Percentiles rank a stretch among this genome's conserved stretches.
Conservation (phyloP, 2,113 vertebrate genomes). For the Nerophis ophidion region DNA sequence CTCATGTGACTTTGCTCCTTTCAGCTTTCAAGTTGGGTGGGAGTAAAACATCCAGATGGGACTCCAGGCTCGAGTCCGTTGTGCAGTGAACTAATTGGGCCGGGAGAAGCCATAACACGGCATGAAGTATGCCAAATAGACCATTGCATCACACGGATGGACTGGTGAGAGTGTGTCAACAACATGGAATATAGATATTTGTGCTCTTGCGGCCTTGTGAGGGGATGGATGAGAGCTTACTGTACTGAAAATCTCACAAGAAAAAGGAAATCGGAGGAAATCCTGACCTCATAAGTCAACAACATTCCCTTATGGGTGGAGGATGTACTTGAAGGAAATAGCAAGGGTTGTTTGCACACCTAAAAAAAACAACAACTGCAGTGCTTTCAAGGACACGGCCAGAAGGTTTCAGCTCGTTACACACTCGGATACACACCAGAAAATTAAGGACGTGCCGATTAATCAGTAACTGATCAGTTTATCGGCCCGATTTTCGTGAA, state of each 20-base stretch:
- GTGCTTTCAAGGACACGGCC: no score
- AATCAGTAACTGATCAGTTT: no score
- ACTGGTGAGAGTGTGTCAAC: conserved; percentile 21
- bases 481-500: no score
- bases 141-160: conserved; percentile 19
- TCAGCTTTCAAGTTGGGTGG: conserved; percentile 47
- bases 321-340: not conserved
- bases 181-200: conserved; percentile 31
- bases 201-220: conserved; percentile 38
- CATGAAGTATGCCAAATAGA: conserved; percentile 56
- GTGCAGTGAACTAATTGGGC: conserved; percentile 32
- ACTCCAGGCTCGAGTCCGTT: conserved; percentile 19
- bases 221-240: conserved; percentile 27
- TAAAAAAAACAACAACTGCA: not conserved
- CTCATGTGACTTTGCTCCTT: conserved; percentile 30
- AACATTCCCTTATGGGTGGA: not conserved
- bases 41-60: conserved; percentile 31
- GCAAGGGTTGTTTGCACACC: not conserved
- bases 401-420: not conserved
- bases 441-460: no score
- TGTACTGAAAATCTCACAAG: conserved; percentile 34
- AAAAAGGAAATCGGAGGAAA: conserved; percentile 27
- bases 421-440: no score
- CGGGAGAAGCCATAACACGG: conserved; percentile 51
- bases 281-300: conserved; percentile 7